Conservation (phyloP, 2,888 invertebrate species). For the Panzeria rudis region DNA sequence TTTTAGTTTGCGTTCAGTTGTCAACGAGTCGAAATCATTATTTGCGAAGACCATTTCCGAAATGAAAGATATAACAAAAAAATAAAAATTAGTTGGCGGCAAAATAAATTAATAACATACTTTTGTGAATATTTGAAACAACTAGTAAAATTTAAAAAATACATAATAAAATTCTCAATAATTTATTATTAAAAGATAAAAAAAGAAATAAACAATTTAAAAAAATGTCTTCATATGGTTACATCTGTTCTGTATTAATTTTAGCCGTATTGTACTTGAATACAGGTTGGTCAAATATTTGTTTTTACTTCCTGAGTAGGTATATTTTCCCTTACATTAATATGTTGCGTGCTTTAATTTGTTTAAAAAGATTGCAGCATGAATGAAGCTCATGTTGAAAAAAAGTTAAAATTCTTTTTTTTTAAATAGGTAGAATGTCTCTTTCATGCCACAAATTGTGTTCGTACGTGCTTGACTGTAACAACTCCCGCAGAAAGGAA, state of each 20-base stretch:
- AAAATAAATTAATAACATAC: conserved; percentile 5
- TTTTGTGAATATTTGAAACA: not conserved
- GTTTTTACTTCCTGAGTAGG: not conserved
- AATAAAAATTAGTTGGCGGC: not conserved
- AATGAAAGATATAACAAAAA: conserved; percentile 2
- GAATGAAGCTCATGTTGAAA: conserved; percentile 6
- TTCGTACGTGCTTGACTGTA: conserved; percentile 4
- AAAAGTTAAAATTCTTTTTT: conserved; percentile 3
- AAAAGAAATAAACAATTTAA: not conserved
- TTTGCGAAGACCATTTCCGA: not conserved
- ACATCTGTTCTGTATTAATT: conserved; percentile 72
- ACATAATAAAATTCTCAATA: not conserved
- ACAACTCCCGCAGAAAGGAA: not conserved
- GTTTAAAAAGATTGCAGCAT: conserved; percentile 8
- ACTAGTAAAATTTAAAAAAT: not conserved
- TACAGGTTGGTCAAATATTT: conserved; percentile 76
- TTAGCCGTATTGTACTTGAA: conserved; percentile 75
- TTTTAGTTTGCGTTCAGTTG: conserved; percentile 68
- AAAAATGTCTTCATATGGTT: conserved; percentile 71
- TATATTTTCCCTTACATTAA: too few relatives aligned
- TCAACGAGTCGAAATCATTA: conserved; percentile 60
- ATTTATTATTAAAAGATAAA: conserved; percentile 17
- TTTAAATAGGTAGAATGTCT: not conserved
- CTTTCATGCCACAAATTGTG: conserved; percentile 20
- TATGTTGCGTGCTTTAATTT: too few relatives aligned